These are phyloP conservation scores for Nerophis lumbriciformis DNA, from an alignment of 2,113 vertebrate species.

Conservation along the genomic window DNA sequence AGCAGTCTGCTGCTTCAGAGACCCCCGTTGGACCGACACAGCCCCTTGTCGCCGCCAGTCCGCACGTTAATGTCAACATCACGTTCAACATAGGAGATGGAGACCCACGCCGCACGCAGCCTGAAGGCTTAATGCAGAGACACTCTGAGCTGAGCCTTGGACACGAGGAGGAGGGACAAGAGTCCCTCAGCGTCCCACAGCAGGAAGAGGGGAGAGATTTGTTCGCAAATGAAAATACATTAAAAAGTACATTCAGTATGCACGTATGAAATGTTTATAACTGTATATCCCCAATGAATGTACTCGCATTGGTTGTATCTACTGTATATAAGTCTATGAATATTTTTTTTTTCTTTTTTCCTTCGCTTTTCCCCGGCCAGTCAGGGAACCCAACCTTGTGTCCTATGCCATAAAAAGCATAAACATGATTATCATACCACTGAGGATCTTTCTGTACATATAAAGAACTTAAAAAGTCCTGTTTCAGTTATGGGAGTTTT, in stretches of 20 bases:
- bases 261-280: neutral
- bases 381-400: no score
- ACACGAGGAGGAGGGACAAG: conserved; percentile 62
- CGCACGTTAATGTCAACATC: conserved; percentile 66
- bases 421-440: no score
- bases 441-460: no score
- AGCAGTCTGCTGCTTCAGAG: conserved; percentile 19
- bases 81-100: conserved; percentile 56
- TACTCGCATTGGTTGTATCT: no score
- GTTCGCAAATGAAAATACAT: conserved; percentile 20
- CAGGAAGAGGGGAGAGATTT: conserved; percentile 62
- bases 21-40: conserved; percentile 38
- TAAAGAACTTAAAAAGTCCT: no score
- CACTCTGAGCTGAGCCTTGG: conserved; percentile 44
- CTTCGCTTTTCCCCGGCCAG: no score
- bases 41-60: conserved; percentile 44
- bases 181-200: conserved; percentile 46
- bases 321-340: no score
- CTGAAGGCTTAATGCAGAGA: conserved; percentile 4
- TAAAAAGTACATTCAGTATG: neutral
- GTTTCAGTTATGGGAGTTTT: no score
- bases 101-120: conserved; percentile 18
- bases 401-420: no score
- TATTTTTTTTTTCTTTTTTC: no score
- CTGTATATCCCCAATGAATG: no score